A percentile compares a stretch with the other conserved stretches of the same genome.
Conservation (phyloP, 2,888 invertebrate species). For the Tyria jacobaeae region DNA sequence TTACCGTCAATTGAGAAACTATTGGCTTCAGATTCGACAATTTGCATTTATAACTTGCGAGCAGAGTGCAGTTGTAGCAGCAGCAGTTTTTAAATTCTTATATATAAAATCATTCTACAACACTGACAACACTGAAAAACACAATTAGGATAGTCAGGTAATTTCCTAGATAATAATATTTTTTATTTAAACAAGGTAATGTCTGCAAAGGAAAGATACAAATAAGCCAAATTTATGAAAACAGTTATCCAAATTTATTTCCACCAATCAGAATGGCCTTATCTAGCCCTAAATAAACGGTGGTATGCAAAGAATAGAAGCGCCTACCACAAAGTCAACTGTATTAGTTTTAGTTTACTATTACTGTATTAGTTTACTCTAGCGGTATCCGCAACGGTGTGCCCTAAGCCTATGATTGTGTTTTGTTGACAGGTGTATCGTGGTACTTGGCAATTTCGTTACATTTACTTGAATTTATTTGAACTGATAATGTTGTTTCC, state of each 20-base stretch:
- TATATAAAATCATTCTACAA: background rate
- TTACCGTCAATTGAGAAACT: background rate
- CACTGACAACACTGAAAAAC: too few relatives aligned
- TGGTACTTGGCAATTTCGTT: slow-evolving; percentile 35
- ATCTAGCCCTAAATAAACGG: slow-evolving; percentile 43
- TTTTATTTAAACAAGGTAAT: background rate
- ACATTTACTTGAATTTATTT: slow-evolving; percentile 36
- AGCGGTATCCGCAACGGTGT: slow-evolving; percentile 60
- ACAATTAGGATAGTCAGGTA: too few relatives aligned
- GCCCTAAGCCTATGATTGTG: slow-evolving; percentile 49
- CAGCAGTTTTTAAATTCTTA: background rate
- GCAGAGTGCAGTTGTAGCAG: background rate
- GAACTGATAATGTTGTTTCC: slow-evolving; percentile 29
- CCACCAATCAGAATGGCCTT: slow-evolving; percentile 34
- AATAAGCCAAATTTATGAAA: background rate
- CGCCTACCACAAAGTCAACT: slow-evolving; percentile 49
- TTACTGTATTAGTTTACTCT: too few relatives aligned
- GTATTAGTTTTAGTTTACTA: slow-evolving; percentile 55
- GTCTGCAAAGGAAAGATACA: background rate
- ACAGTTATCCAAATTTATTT: slow-evolving; percentile 28
- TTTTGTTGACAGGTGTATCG: slow-evolving; percentile 43
- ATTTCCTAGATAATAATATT: too few relatives aligned
- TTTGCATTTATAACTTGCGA: background rate
- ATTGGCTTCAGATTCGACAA: background rate
- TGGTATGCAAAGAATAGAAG: slow-evolving; percentile 44